Evolutionary conservation across 2,113 vertebrate genomes (phyloP).

Genomic region (Phylloscopus whistleri): DNA sequence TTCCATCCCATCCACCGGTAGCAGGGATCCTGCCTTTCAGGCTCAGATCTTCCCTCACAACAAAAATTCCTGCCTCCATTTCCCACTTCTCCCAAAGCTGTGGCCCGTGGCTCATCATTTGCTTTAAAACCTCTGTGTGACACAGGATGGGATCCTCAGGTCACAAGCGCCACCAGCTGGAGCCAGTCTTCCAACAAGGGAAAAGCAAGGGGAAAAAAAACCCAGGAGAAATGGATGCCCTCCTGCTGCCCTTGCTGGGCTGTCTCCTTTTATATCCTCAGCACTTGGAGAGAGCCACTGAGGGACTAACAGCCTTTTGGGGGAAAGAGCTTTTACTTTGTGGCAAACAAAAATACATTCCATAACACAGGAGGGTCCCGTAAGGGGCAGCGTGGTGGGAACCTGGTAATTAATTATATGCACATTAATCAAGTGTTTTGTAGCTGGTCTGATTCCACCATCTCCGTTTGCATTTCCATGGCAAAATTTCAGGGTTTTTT

Average conservation of each 20-base stretch:
- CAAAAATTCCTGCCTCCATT: fast-evolving
- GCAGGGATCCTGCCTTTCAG: neutral
- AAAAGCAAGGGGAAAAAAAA: neutral
- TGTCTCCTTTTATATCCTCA: neutral
- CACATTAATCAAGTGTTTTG: neutral
- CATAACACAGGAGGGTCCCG: neutral
- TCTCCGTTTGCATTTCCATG: neutral
- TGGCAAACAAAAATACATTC: neutral
- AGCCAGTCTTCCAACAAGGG: neutral
- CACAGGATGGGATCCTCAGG: neutral
- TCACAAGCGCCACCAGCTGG: neutral
- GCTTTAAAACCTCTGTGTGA: neutral
- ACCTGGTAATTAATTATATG: neutral
- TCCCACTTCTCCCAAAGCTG: neutral
- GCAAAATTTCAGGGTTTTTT: neutral
- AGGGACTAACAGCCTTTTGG: slow-evolving; percentile 3
- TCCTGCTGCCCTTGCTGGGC: neutral
- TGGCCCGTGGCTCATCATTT: fast-evolving
- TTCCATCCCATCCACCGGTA: neutral
- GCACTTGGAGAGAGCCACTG: neutral
- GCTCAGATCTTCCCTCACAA: neutral
- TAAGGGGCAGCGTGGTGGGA: neutral
- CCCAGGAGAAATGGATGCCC: neutral
- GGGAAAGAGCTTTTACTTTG: neutral
- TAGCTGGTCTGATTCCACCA: neutral